Base-by-base conservation (phyloP, 2,888 invertebrate species). In the Dione juno region DNA sequence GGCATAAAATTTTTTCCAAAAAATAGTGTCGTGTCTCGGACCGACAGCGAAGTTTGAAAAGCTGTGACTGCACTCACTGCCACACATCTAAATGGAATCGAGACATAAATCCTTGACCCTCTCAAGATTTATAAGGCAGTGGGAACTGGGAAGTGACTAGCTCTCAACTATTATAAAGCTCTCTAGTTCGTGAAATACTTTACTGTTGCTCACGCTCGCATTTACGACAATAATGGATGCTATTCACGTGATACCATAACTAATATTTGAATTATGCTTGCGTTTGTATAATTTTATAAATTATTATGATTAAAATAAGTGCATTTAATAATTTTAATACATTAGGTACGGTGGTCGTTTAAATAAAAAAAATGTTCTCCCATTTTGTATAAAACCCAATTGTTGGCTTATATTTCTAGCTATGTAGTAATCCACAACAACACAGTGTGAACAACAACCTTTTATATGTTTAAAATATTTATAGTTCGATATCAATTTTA, bases 51-150 rank as follows among this genome's bases (percentile, higher is more conserved):
- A 10, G 35, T 54, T 45, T 21, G 57, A 54, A 64, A 61, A 61
- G 37, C 45, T 37, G 16, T 28, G 43, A 63, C 53, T 45, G 54
- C 54, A 16, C 21, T 48, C 45, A 54, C 68, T 13, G 13, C 64
- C 54, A 58, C 68, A 58, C 37, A 68, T 68, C 69, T 74, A 72
- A 76, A 76, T 75, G 75, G 76, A 75, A 72, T 76, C 75, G 73
- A 73, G 76, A 74, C 77, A 75, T 61, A 74, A 77, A 76, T 78
- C 80, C 79, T 80, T 80, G 80, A 80, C 79, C 79, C 77, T 77
- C 75, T 74, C 74, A 76, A 73, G 75, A 74, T 76, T 74, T 72
- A 74, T 69, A 77, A 75, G 77, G 75, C 77, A 77, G 71, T 70
- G 71, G 71, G 75, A 75, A 77, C 70, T 70, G 71, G 71, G 75